Conservation (phyloP, 2,113 vertebrate genomes). For the Rhabdornis inornatus region DNA sequence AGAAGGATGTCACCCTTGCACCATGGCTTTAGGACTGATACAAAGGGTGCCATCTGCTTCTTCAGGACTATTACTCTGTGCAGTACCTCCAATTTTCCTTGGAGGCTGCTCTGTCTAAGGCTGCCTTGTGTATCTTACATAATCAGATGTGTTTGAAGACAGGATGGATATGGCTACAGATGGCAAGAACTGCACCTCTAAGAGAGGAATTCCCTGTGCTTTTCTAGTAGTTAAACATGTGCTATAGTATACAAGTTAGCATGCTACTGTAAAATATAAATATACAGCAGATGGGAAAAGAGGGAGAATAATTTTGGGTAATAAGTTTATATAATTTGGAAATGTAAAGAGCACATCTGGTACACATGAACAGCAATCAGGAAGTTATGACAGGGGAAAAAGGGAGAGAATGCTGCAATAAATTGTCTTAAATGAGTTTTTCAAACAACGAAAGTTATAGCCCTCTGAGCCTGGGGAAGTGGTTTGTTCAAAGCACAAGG, state of each 20-base stretch:
- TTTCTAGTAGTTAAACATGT: background rate
- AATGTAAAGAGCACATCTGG: constrained; percentile 48
- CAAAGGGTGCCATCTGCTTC: background rate
- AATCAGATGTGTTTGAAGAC: background rate
- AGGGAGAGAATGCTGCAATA: background rate
- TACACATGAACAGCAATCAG: constrained; percentile 40
- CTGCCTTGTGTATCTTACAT: background rate
- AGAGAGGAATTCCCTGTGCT: background rate
- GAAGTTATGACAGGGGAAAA: background rate
- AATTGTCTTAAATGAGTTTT: constrained; percentile 43
- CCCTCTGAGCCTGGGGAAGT: constrained; percentile 19
- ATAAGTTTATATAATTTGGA: background rate
- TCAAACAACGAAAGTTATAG: constrained; percentile 20
- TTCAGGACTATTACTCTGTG: background rate
- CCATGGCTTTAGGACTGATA: background rate
- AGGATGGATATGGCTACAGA: background rate
- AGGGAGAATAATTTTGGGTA: background rate
- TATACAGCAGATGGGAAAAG: background rate
- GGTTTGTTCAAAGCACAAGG: constrained; percentile 45
- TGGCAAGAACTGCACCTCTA: constrained; percentile 4
- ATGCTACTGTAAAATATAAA: constrained; percentile 46
- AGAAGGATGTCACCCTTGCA: background rate
- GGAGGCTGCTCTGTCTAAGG: background rate
- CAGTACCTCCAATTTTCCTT: background rate
- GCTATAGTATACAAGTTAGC: background rate